Evolutionary conservation across 2,888 invertebrate genomes (phyloP), one percentile per base, ranked within the genome.

Genomic region (Lasioglossum calceatum): DNA sequence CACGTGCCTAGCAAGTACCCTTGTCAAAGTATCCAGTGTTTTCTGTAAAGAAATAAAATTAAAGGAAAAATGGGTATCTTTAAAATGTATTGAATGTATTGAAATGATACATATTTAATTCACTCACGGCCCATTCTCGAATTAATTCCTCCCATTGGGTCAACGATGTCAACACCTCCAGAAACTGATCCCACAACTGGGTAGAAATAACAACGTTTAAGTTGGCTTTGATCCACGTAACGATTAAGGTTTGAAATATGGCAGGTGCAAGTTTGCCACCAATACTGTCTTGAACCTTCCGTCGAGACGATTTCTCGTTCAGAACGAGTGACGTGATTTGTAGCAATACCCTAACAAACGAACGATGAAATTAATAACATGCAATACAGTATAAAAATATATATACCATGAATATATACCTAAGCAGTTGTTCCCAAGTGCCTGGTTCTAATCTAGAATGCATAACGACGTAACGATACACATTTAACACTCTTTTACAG

Each of bases 161-260:
- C 10, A 99, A 96, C 1, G 98, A 97, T 0, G 98, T 98, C 32
- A 99, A 96, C 16, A 99, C 97, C 86, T 97, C 97, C 93, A 99
- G 97, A 94, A 99, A 98, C 94, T 98, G 97, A 95, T 99, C 98
- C 99, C 99, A 99, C 72, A 99, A 96, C 92, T 98, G 97, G 10
- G 97, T 96, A 82, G 98, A 97, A 85, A 99, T 98, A 5, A 98
- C 97, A 10, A 99, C 99, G 95, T 99, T 99, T 91, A 99, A 96
- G 95, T 99, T 99, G 0, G 99, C 99, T 93, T 99, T 98, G 92
- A 99, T 99, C 99, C 99, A 99, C 4, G 99, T 99, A 88, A 99
- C 99, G 90, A 99, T 99, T 76, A 99, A 96, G 0, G 99, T 99
- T 96, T 99, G 98, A 93, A 98, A 98, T 90, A 98, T 97, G 0